Percentiles rank a stretch among this genome's conserved stretches.
phyloP scores from a whole-genome alignment of 2,888 invertebrate genomes.

The Ligdia adustata region DNA sequence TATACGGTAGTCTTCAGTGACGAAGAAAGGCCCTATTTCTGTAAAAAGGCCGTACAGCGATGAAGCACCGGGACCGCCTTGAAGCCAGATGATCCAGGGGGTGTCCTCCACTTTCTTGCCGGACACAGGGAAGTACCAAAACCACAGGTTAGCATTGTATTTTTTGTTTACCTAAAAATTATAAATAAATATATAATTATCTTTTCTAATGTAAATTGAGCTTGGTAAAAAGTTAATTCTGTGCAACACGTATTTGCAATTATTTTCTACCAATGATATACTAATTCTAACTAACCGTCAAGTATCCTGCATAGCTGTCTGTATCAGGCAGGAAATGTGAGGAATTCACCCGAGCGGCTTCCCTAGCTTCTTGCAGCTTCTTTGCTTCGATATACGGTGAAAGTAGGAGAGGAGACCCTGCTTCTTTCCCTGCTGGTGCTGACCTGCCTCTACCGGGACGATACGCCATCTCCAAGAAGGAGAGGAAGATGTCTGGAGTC shows the following conservation, averaged over 20 bases:
- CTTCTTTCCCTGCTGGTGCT: conserved; percentile 53
- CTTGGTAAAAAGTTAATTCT: no score
- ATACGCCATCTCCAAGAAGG: conserved; percentile 72
- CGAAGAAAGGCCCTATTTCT: conserved; percentile 86
- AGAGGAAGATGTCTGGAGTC: conserved; percentile 72
- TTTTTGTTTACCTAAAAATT: conserved; percentile 91
- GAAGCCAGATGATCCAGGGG: conserved; percentile 84
- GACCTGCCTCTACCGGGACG: conserved; percentile 50
- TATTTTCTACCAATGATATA: no score
- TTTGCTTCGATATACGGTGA: conserved; percentile 82
- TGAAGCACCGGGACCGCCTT: conserved; percentile 85
- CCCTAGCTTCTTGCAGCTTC: conserved; percentile 75
- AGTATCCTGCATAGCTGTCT: conserved; percentile 77
- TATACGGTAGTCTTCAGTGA: conserved; percentile 65
- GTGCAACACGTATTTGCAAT: no score
- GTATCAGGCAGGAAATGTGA: conserved; percentile 70
- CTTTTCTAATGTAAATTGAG: no score
- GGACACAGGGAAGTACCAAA: conserved; percentile 93
- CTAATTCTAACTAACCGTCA: conserved; percentile 71
- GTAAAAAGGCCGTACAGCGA: conserved; percentile 84
- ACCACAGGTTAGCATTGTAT: conserved; percentile 91
- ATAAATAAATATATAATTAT: no score
- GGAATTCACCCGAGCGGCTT: conserved; percentile 69
- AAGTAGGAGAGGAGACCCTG: conserved; percentile 81
- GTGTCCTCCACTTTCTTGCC: conserved; percentile 74